These are phyloP conservation scores for Loris lydekkerianus DNA, from an alignment of 2,797 vertebrate species.

Conservation along the genomic window DNA sequence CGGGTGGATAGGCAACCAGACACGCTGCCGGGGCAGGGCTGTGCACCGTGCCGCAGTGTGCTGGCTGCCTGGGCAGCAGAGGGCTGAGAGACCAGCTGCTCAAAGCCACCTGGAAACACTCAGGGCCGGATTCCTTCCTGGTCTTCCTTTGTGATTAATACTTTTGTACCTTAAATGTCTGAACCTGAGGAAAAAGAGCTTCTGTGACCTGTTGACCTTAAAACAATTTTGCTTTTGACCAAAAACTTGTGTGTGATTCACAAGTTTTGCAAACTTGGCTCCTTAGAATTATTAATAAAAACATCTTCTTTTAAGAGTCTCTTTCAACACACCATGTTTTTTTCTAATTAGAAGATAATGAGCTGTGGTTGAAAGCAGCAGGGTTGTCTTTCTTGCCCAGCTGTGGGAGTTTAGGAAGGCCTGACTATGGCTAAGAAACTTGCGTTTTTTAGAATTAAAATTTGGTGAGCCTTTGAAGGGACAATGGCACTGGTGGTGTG, in stretches of 20 bases:
- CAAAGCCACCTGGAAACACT: not conserved
- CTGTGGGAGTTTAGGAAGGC: not conserved
- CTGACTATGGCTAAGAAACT: not conserved
- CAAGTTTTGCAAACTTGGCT: not conserved
- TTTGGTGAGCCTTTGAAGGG: not conserved
- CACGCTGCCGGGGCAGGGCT: not conserved
- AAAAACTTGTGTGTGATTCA: not conserved
- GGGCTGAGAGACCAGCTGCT: not conserved
- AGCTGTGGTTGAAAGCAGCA: not conserved
- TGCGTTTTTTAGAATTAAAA: constrained; percentile 10
- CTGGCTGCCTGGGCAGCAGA: not conserved
- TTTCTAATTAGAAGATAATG: not conserved
- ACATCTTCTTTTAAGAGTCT: not conserved
- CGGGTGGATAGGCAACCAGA: not conserved
- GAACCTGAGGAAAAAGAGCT: not conserved
- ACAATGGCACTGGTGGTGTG: not conserved
- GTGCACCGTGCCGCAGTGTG: not conserved
- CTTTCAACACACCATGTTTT: not conserved
- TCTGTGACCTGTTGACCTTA: not conserved
- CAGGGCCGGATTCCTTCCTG: not conserved
- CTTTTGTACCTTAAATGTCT: not conserved
- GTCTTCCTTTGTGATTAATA: not conserved
- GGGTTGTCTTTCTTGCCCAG: not conserved
- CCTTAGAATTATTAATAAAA: constrained; percentile 7
- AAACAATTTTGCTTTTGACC: constrained; percentile 40